Evolutionary conservation across 53 echinoderm and acorn worm species (phyloP), one percentile per base, ranked within the genome.

Genomic region (Holothuria scabra): DNA sequence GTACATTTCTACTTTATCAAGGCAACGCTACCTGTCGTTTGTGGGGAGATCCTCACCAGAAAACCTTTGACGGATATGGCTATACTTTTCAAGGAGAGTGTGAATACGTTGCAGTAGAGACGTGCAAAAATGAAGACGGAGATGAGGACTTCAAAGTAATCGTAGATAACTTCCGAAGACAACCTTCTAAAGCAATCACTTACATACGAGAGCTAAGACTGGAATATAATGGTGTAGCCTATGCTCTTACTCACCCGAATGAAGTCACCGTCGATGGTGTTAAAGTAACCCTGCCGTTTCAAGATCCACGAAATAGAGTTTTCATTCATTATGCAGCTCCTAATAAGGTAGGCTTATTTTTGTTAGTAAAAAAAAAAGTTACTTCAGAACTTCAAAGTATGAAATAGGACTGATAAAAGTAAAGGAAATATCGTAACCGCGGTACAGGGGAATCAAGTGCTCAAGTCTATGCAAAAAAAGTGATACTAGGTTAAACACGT

Each of bases 121-220:
- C 61, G 6, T 81, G 81, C n/a, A 30, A 38, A 30, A 81, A 81
- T 35, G 81, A 63, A 33, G 64, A 60, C 13, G 76, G 30, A 25
- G 52, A 52, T 25, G 55, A 52, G 13, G 52, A 76, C 28, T 81
- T 81, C 23, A 62, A 37, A 41, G 22, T 81, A 4, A 48, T 81
- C 23, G 81, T 60, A 5, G 81, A 81, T 44, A 81, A 81, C 81
- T 81, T 37, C 29, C 35, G 64, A 11, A 32, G 37, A 12, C 22
- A 35, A 23, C 81, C 81, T 3, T 81, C 81, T 8, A 63, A 28
- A 34, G 63, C 22, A 23, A 46, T 81, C 1, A 81, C 81, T 8
- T 81, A 37, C 81, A 37, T 81, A 22, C 35, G 81, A 2, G 81
- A 81, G 31, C 81, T 44, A 12, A 60, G 81, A 22, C 28, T 81